Evolutionary conservation across 1,140 invertebrate species (phyloP), one percentile per base, ranked within the genome.

Genomic region (Bacillus rossius): DNA sequence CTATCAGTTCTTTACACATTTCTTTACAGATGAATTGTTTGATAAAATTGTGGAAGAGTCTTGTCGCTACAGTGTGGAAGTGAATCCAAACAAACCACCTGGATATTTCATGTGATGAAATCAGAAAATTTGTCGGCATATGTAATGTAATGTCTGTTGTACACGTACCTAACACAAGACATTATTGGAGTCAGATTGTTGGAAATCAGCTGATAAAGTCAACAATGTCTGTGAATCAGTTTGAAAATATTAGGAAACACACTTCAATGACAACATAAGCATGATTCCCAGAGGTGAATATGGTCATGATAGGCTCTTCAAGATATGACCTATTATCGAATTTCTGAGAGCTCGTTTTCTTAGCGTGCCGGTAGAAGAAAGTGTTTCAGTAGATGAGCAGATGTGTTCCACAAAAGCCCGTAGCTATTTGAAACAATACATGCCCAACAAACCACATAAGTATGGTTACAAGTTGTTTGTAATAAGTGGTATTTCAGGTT

Each of bases 401-500:
- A 67, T 73, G 64, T 71, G 68, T 60, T 19, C 69, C 37, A 64
- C 65, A 2, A 71, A 73, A 63, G 56, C 65, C 17, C 47, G 29
- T 1, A 61, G 67, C 62, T 67, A 63, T 29, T 47, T 72, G 48
- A 72, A 54, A 45, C 71, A 71, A 51, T 72, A 71, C 57, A 38
- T 71, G 2, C 66, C 69, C 19, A 67, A 66, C 16, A 73, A 73
- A 55, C 69, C 66, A 14, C 62, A 69, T 50, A 71, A 70, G 63
- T 71, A 64, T 63, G 68, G 61, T 26, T 64, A 59, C 43, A 60
- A 68, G 37, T n/a, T 65, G 26, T 75, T 61, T 65, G 71, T 73
- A 7, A 52, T 73, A n/a, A 64, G 68, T 69, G 71, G 69, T 17
- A 66, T 71, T 38, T 65, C 61, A 34, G 72, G 71, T 8, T 73